Evolutionary conservation across 2,888 invertebrate genomes (phyloP).

Genomic region (Diabrotica balteata): DNA sequence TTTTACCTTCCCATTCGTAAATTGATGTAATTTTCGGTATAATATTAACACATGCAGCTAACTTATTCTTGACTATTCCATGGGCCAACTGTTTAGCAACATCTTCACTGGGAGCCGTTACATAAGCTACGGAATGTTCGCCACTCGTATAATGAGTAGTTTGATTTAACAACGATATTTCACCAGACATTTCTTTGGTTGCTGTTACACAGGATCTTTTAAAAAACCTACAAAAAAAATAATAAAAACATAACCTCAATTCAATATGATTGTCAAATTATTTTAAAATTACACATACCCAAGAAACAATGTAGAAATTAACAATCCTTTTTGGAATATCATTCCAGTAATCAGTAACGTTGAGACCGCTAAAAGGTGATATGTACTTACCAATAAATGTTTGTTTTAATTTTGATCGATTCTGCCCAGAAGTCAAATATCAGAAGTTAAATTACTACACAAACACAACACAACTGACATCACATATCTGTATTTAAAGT

Average conservation of each 20-base stretch:
- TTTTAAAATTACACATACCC: constrained; percentile 3
- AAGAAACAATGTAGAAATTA: constrained; percentile 11
- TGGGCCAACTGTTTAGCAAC: constrained; percentile 83
- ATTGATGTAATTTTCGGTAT: constrained; percentile 89
- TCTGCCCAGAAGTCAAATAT: too few relatives aligned
- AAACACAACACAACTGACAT: too few relatives aligned
- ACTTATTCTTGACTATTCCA: constrained; percentile 78
- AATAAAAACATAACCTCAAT: constrained; percentile 8
- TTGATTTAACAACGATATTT: constrained; percentile 26
- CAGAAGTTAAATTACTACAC: too few relatives aligned
- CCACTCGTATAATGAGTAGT: constrained; percentile 48
- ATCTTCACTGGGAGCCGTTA: constrained; percentile 82
- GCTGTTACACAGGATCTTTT: constrained; percentile 30
- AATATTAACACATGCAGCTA: constrained; percentile 96
- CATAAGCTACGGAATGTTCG: constrained; percentile 82
- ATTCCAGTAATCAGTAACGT: not conserved
- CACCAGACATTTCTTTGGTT: constrained; percentile 39
- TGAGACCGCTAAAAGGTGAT: too few relatives aligned
- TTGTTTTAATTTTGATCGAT: too few relatives aligned
- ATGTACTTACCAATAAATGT: too few relatives aligned
- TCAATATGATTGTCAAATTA: not conserved
- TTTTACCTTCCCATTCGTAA: constrained; percentile 91
- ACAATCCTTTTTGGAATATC: constrained; percentile 10
- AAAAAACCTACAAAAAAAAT: constrained; percentile 26
- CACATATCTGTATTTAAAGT: too few relatives aligned